Base-by-base conservation (phyloP, 2,888 invertebrate species). In the Himalopsyche tibetana region DNA sequence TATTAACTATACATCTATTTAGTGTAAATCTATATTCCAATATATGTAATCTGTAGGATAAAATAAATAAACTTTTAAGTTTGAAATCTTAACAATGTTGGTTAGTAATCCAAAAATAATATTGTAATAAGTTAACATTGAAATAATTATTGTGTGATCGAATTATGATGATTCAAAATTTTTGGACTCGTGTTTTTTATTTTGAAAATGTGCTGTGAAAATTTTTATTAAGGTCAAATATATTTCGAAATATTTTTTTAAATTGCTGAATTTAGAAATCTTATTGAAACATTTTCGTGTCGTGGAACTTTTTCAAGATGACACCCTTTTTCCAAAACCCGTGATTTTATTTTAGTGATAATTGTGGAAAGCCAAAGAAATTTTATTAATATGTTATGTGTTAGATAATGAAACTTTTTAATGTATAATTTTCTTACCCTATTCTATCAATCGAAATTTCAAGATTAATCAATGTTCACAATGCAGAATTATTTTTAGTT, bases 141-240 rank as follows among this genome's bases (percentile, higher is more conserved):
- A 42, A 86, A 82, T 86, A 79, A 19, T 80, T 86, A 69, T 74
- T 74, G 74, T 74, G 74, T 74, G 74, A 74, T 74, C 74, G 74
- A 74, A 74, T 74, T 74, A 74, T 74, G 74, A 74, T 74, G 74
- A 74, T 74, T 74, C 74, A 74, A 74, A 74, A 74, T 74, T 74
- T 74, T 74, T 74, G 74, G 74, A 74, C 74, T 74, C 74, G 42
- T 85, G 82, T 87, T 86, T 56, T 82, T 86, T 88, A 86, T 86
- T 84, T 80, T 82, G 83, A 83, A 88, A 87, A 88, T 55, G 88
- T 86, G 88, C 88, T 88, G 88, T 88, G 88, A 88, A 87, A 87
- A 82, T 87, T 82, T 84, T 88, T 87, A 85, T 84, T 87, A 82
- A 82, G 63, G 82, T 86, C 74, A 56, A 87, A 87, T 82, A 88